Evolutionary conservation across 2,797 vertebrate genomes (phyloP).

Genomic region (Anisognathus igniventris): DNA sequence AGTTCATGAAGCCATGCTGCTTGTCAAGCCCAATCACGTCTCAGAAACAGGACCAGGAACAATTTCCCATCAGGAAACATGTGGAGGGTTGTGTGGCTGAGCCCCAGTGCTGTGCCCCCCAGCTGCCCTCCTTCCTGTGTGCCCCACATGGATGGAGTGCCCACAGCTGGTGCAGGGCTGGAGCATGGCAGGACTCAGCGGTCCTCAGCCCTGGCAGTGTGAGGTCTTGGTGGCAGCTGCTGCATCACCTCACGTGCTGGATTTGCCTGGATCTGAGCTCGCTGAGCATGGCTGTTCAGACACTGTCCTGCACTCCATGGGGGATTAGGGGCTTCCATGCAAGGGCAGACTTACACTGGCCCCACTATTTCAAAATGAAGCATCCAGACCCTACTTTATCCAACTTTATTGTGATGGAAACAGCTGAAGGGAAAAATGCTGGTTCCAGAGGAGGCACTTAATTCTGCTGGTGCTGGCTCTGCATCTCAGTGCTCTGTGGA

Average conservation of each 20-base stretch:
- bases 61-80: fast-evolving
- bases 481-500: not conserved
- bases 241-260: not conserved
- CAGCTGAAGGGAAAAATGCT: not conserved
- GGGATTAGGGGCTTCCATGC: not conserved
- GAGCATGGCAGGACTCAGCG: not conserved
- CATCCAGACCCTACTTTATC: not conserved
- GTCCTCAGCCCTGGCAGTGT: fast-evolving
- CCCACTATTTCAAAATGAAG: not conserved
- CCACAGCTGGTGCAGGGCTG: not conserved
- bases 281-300: fast-evolving
- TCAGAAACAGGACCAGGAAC: not conserved
- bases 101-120: not conserved
- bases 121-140: not conserved
- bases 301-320: not conserved
- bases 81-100: not conserved
- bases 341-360: not conserved
- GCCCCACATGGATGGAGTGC: not conserved
- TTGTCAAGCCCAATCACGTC: not conserved
- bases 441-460: not conserved
- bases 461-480: not conserved
- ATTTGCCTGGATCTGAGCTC: not conserved
- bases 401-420: not conserved
- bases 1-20: not conserved
- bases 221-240: not conserved